A percentile compares a stretch with the other conserved stretches of the same genome.
Conservation (phyloP, 2,797 vertebrate genomes). For the Synaphobranchus kaupii region DNA sequence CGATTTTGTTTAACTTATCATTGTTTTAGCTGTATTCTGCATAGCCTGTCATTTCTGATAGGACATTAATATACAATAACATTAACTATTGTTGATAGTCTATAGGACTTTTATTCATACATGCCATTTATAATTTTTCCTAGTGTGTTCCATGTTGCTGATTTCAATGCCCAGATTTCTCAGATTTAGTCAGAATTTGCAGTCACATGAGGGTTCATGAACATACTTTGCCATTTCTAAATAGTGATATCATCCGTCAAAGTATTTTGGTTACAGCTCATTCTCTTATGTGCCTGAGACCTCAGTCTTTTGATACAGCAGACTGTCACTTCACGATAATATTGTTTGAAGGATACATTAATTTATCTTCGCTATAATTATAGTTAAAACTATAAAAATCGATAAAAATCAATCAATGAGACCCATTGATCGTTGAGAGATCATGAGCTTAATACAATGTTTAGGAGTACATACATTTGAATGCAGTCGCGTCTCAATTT, state of each 20-base stretch:
- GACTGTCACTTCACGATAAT: no score
- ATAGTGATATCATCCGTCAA: background rate
- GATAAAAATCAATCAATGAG: background rate
- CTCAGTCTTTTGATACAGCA: no score
- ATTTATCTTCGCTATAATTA: no score
- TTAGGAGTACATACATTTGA: background rate
- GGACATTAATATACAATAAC: background rate
- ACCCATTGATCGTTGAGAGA: background rate
- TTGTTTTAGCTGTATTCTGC: background rate
- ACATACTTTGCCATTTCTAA: no score
- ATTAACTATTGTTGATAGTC: background rate
- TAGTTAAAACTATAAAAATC: no score
- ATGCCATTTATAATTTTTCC: background rate
- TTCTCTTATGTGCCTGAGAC: background rate
- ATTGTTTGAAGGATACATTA: no score
- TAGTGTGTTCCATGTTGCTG: background rate
- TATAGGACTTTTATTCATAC: background rate
- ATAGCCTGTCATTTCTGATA: background rate
- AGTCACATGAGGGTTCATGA: background rate
- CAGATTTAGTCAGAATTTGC: background rate
- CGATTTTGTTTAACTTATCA: background rate
- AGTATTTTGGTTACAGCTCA: background rate
- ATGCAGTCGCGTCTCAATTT: slow-evolving; percentile 1
- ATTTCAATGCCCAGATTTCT: background rate
- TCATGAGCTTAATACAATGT: background rate